Conservation (phyloP, 2,797 vertebrate species). For the Bradypodion pumilum region DNA sequence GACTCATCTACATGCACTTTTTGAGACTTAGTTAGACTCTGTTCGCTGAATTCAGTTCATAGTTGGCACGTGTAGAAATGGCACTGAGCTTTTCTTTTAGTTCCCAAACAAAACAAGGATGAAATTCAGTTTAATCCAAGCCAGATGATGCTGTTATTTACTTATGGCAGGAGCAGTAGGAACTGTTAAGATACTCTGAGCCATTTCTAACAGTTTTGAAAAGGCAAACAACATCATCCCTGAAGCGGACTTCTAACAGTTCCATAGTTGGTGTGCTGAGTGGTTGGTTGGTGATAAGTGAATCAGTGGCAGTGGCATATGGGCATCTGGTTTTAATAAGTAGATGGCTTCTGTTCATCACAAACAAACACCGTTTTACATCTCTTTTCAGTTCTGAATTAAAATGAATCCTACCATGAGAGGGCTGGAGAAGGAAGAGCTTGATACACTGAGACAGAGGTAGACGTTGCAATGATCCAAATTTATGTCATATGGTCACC, state of each 20-base stretch:
- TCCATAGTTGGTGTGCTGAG: too few relatives aligned
- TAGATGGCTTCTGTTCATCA: too few relatives aligned
- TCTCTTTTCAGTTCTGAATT: too few relatives aligned
- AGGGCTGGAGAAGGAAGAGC: too few relatives aligned
- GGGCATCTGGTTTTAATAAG: too few relatives aligned
- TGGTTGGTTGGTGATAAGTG: too few relatives aligned
- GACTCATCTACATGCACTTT: background rate
- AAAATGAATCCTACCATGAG: too few relatives aligned
- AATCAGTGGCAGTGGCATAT: too few relatives aligned
- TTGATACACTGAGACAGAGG: too few relatives aligned
- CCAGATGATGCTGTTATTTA: constrained; percentile 54
- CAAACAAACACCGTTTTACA: too few relatives aligned
- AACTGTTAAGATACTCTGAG: constrained; percentile 7
- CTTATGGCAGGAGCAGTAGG: constrained; percentile 27
- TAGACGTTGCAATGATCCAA: too few relatives aligned
- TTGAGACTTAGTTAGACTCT: background rate
- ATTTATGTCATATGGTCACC: too few relatives aligned
- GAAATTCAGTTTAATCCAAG: constrained; percentile 56
- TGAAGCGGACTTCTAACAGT: background rate
- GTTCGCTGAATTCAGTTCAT: constrained; percentile 19
- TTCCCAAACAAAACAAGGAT: constrained; percentile 37
- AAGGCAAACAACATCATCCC: constrained; percentile 31
- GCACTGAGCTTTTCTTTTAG: constrained; percentile 40
- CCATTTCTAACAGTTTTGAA: constrained; percentile 8
- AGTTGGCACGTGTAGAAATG: constrained; percentile 20